A percentile compares a stretch with the other conserved stretches of the same genome.
Evolutionary conservation across 2,797 vertebrate species (phyloP).

Genomic region (Sternotherus odoratus): DNA sequence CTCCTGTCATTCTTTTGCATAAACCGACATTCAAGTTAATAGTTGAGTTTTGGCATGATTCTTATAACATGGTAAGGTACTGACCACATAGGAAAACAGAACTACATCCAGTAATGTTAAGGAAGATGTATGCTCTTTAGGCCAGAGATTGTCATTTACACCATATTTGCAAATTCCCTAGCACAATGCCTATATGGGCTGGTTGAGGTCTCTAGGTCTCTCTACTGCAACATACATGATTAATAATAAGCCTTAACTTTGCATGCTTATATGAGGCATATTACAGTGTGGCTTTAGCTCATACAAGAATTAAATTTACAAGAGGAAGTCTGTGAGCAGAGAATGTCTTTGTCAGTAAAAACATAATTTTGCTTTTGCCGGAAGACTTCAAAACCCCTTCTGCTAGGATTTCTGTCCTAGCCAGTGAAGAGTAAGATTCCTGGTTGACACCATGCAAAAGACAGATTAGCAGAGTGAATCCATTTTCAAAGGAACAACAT

Average conservation of each 20-base stretch:
- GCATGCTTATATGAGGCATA: background rate
- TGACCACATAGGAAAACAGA: background rate
- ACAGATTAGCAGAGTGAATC: background rate
- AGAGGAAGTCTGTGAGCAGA: fast-evolving
- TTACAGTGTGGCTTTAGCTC: background rate
- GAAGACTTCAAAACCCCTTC: background rate
- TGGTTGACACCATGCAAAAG: background rate
- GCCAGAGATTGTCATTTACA: background rate
- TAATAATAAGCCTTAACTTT: background rate
- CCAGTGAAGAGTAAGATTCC: background rate
- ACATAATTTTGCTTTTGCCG: background rate
- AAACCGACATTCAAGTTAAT: background rate
- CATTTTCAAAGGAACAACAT: background rate
- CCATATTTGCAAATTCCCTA: background rate
- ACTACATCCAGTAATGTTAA: background rate
- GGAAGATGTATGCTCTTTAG: background rate
- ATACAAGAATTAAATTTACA: background rate
- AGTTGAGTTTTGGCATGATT: background rate
- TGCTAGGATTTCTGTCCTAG: background rate
- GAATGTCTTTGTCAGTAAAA: background rate
- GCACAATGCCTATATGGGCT: fast-evolving
- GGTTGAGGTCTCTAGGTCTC: background rate
- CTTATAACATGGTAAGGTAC: background rate
- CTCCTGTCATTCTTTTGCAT: too few species aligned
- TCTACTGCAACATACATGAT: background rate